These are phyloP conservation scores for Agrypnia vestita DNA, from an alignment of 1,140 invertebrate species.

Conservation along the genomic window DNA sequence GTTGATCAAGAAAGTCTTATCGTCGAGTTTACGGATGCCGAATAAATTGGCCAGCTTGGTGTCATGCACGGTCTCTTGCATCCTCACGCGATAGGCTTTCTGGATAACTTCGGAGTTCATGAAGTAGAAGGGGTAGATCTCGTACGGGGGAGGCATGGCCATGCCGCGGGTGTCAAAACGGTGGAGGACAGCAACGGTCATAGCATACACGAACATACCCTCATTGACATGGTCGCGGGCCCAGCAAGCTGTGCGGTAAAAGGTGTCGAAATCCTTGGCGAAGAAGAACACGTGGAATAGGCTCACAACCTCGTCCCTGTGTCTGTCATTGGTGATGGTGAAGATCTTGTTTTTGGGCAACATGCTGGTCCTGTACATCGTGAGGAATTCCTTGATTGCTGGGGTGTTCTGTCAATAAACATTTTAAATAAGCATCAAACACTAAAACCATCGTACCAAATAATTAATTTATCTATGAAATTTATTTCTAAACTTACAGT, in stretches of 20 bases:
- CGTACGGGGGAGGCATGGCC: conserved; percentile 72
- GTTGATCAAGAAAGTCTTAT: conserved; percentile 66
- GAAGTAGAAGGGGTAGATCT: conserved; percentile 73
- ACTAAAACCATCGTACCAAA: too few relatives aligned
- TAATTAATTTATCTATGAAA: too few relatives aligned
- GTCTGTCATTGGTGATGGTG: conserved; percentile 70
- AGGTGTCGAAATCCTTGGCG: conserved; percentile 74
- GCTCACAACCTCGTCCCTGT: conserved; percentile 67
- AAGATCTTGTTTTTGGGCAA: conserved; percentile 72
- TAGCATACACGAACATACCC: conserved; percentile 71
- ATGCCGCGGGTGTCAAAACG: conserved; percentile 71
- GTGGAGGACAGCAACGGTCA: conserved; percentile 71
- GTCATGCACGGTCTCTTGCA: conserved; percentile 64
- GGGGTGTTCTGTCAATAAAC: conserved; percentile 65
- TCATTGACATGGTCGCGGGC: conserved; percentile 72
- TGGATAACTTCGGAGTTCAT: conserved; percentile 73
- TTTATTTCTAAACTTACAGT: neutral
- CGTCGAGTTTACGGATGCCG: conserved; percentile 65
- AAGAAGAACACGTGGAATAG: conserved; percentile 73
- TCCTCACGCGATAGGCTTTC: conserved; percentile 72
- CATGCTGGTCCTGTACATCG: conserved; percentile 70
- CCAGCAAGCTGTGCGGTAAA: conserved; percentile 72
- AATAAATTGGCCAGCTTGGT: conserved; percentile 57
- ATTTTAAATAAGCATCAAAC: neutral
- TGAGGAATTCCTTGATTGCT: conserved; percentile 73